A percentile compares a stretch with the other conserved stretches of the same genome.
Evolutionary conservation across 1,140 invertebrate species (phyloP).

Genomic region (Gyrodactylus salaris): DNA sequence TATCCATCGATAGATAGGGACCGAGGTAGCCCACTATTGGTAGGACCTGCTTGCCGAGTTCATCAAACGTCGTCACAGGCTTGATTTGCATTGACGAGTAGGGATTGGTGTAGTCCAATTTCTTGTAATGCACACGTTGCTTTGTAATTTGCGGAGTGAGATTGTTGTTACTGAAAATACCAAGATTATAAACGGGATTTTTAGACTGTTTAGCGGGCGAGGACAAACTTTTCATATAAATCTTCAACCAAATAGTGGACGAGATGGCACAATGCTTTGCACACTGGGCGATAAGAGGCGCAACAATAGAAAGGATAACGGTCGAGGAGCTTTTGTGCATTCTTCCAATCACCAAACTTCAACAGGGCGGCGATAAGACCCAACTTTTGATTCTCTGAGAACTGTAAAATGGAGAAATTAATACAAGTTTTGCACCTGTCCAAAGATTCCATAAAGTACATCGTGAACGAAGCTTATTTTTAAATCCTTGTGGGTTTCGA

Average conservation of each 20-base stretch:
- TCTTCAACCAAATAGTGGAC: constrained; percentile 45
- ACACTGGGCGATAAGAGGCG: constrained; percentile 36
- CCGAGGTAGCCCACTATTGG: constrained; percentile 46
- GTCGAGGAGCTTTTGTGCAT: constrained; percentile 36
- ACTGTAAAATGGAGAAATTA: too few relatives aligned
- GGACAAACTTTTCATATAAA: constrained; percentile 34
- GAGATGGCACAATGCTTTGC: constrained; percentile 35
- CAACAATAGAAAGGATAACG: constrained; percentile 38
- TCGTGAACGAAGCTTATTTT: too few relatives aligned
- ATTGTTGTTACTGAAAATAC: neutral
- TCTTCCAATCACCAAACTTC: constrained; percentile 48
- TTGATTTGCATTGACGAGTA: constrained; percentile 10
- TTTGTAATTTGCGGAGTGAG: neutral
- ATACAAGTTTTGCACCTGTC: too few relatives aligned
- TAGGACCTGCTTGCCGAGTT: constrained; percentile 34
- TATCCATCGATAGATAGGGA: constrained; percentile 43
- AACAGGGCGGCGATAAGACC: constrained; percentile 46
- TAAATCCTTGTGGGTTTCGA: too few relatives aligned
- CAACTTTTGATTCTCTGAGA: constrained; percentile 44
- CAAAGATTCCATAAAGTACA: too few relatives aligned
- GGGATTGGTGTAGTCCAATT: neutral
- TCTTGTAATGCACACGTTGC: neutral
- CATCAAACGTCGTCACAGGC: constrained; percentile 27
- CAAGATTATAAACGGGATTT: neutral
- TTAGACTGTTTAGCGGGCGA: too few relatives aligned